Base-by-base conservation (phyloP, 2,888 invertebrate species). In the Macroteleia sp. region DNA sequence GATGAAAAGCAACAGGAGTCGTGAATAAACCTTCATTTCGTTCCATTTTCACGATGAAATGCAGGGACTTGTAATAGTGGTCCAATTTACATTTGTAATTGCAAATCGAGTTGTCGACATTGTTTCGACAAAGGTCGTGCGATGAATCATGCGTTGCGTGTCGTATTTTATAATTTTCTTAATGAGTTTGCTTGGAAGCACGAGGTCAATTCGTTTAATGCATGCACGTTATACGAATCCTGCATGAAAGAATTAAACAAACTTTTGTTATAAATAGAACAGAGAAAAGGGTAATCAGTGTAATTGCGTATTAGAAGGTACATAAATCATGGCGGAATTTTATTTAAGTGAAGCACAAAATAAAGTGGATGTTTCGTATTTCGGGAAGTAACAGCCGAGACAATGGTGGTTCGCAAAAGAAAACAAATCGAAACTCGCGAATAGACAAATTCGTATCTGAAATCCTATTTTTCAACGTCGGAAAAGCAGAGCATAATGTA, bases 71-170 rank as follows among this genome's bases (percentile, higher is more conserved):
- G 59, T 66, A 74, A 66, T 59, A 52, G 30, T 56, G 22, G 54
- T 50, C 57, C 44, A 57, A 76, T 70, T 76, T 70, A 70, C 70
- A 76, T 69, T 57, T 64, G 70, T 70, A 76, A 76, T 75, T 76
- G 64, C 57, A 57, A 64, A 69, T 76, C 64, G 69, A 67, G 67
- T 75, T 67, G 67, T 56, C 75, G 75, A 76, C 76, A 32, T 64
- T 76, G 76, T 64, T 64, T 48, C 69, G 16, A 50, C 69, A 64
- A 70, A 76, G 76, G 76, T 64, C 64, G 76, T 48, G 42, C 64
- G 62, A 59, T 76, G 76, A 76, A 76, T 76, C 76, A 76, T 56
- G 76, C 61, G 70, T 76, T 76, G 76, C 76, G 76, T 67, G 76
- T 62, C 42, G 76, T 57, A 64, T 76, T 76, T 76, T 62, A 69